These are phyloP conservation scores for Acrossocheilus wenchowensis DNA, from an alignment of 2,797 vertebrate genomes.

Conservation along the genomic window DNA sequence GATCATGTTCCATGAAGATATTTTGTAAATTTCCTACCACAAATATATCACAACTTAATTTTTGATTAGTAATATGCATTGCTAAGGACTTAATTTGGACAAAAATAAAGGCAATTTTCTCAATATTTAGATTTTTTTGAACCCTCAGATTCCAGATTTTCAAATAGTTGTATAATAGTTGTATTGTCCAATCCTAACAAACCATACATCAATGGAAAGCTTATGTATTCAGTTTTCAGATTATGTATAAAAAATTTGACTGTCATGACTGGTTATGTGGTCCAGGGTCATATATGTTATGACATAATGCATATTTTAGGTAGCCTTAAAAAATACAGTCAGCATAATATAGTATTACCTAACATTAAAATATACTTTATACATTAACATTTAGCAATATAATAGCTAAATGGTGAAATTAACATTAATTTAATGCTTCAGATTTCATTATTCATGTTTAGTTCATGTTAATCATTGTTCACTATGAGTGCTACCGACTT, in stretches of 20 bases:
- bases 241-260: too few relatives aligned
- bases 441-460: neutral
- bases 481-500: neutral
- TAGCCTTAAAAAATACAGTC: neutral
- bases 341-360: neutral
- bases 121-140: too few relatives aligned
- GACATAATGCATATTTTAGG: neutral
- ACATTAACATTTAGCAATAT: neutral
- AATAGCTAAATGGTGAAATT: neutral
- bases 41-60: too few relatives aligned
- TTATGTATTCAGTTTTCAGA: neutral
- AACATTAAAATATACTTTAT: neutral
- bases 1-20: too few relatives aligned
- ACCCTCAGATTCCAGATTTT: neutral
- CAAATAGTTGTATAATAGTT: neutral
- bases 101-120: too few relatives aligned
- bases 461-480: neutral
- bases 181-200: neutral
- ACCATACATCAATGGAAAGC: neutral
- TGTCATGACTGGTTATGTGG: too few relatives aligned
- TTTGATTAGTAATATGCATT: too few relatives aligned
- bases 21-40: too few relatives aligned
- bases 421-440: neutral
- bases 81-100: too few relatives aligned
- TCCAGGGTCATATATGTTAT: neutral